phyloP scores from a whole-genome alignment of 2,888 invertebrate genomes.

The Caenorhabditis afra region DNA sequence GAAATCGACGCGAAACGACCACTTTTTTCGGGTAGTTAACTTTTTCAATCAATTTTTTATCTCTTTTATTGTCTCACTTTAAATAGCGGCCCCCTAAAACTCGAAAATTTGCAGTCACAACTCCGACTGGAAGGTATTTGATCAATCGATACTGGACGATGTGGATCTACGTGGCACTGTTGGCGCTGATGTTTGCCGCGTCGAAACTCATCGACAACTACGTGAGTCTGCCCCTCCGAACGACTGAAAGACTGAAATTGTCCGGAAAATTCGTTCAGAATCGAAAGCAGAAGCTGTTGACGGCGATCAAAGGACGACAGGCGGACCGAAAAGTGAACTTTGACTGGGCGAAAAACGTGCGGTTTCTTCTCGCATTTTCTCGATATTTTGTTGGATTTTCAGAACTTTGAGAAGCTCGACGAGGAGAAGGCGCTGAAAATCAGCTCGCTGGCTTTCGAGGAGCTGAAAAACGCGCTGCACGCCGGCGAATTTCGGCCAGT shows the following conservation, averaged over 20 bases:
- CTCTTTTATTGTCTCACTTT: background rate
- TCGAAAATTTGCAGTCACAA: background rate
- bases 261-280: conserved; percentile 20
- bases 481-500: conserved; percentile 59
- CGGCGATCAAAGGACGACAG: conserved; percentile 20
- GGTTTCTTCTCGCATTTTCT: no score
- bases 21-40: background rate
- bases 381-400: background rate
- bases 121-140: background rate
- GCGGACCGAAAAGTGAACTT: conserved; percentile 39
- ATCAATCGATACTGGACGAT: background rate
- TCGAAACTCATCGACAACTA: conserved; percentile 9
- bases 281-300: conserved; percentile 17
- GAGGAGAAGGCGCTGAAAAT: conserved; percentile 24
- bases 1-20: background rate
- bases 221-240: conserved; percentile 23
- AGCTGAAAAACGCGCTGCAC: conserved; percentile 64
- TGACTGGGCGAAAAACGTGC: conserved; percentile 42
- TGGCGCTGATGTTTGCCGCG: conserved; percentile 1
- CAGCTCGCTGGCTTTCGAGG: conserved; percentile 6
- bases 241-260: background rate
- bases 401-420: conserved; percentile 43
- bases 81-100: background rate
- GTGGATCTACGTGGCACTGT: conserved; percentile 30
- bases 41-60: conserved; percentile 9